These are phyloP conservation scores for Gadopsis marmoratus DNA, from an alignment of 2,797 vertebrate species.

Conservation along the genomic window DNA sequence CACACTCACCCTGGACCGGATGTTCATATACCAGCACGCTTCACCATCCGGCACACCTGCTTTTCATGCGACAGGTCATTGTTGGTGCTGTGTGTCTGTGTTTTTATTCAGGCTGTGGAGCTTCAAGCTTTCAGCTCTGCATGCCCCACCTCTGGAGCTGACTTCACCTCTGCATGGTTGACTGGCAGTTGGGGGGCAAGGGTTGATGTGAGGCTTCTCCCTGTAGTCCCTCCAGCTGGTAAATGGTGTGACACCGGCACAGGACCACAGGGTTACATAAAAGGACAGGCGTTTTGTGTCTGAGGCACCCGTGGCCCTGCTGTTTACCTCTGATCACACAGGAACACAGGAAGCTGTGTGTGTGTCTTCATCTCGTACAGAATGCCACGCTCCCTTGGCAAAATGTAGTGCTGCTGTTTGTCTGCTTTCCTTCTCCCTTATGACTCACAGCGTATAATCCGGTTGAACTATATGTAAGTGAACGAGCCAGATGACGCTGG, in stretches of 20 bases:
- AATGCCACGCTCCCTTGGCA: slow-evolving; percentile 48
- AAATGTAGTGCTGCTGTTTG: slow-evolving; percentile 49
- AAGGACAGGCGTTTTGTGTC: slow-evolving; percentile 38
- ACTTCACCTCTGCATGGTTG: slow-evolving; percentile 54
- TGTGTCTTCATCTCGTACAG: slow-evolving; percentile 38
- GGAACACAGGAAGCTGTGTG: background rate
- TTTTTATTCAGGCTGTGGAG: slow-evolving; percentile 24
- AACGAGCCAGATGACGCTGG: slow-evolving; percentile 65
- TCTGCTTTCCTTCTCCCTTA: slow-evolving; percentile 42
- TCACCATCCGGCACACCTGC: slow-evolving; percentile 20
- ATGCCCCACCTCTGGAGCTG: slow-evolving; percentile 48
- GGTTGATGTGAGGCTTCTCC: slow-evolving; percentile 22
- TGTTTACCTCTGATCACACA: slow-evolving; percentile 46
- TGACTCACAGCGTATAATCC: slow-evolving; percentile 65
- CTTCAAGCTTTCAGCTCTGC: slow-evolving; percentile 46
- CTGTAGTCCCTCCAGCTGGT: slow-evolving; percentile 32
- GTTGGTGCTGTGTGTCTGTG: background rate
- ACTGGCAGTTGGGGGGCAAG: slow-evolving; percentile 38
- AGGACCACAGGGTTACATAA: slow-evolving; percentile 48
- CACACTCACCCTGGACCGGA: slow-evolving; percentile 14
- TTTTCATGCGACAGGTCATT: slow-evolving; percentile 31
- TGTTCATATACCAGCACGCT: slow-evolving; percentile 27
- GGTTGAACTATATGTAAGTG: slow-evolving; percentile 63
- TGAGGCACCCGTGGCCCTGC: slow-evolving; percentile 28
- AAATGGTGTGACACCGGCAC: slow-evolving; percentile 61